phyloP scores from a whole-genome alignment of 2,113 vertebrate species.

The Nerophis ophidion region DNA sequence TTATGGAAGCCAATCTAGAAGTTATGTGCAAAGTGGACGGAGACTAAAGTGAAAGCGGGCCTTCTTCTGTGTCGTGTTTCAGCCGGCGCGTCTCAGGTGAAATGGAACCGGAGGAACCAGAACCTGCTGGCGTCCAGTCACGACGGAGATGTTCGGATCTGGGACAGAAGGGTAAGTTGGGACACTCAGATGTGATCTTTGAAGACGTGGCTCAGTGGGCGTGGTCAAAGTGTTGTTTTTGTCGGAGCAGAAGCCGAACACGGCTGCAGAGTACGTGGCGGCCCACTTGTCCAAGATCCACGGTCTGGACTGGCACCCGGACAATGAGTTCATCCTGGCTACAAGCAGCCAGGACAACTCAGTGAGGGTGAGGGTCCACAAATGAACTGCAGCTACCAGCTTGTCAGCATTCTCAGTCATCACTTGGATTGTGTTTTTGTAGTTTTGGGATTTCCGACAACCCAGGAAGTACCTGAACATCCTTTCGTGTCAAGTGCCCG shows the following conservation, averaged over 20 bases:
- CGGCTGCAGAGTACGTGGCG: constrained; percentile 90
- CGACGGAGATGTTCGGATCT: constrained; percentile 92
- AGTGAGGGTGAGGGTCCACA: constrained; percentile 76
- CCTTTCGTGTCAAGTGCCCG: constrained; percentile 93
- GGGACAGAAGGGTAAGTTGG: constrained; percentile 89
- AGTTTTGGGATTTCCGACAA: constrained; percentile 99
- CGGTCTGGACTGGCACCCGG: constrained; percentile 95
- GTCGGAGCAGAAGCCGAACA: constrained; percentile 84
- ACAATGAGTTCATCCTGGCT: constrained; percentile 88
- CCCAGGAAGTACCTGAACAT: constrained; percentile 95
- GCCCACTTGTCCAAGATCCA: constrained; percentile 98
- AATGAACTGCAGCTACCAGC: background rate
- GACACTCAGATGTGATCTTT: background rate
- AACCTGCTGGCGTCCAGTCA: constrained; percentile 92
- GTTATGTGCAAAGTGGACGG: no score
- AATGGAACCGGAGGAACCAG: constrained; percentile 92
- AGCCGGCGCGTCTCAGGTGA: constrained; percentile 98
- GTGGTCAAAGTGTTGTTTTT: background rate
- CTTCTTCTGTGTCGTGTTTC: background rate
- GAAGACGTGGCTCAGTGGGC: no score
- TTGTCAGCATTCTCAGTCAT: background rate
- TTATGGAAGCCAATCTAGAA: no score
- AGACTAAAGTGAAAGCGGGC: no score
- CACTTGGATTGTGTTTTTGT: background rate
- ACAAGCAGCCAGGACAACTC: constrained; percentile 99